Base-by-base conservation (phyloP, 2,888 invertebrate genomes). In the Parelbella ahira region DNA sequence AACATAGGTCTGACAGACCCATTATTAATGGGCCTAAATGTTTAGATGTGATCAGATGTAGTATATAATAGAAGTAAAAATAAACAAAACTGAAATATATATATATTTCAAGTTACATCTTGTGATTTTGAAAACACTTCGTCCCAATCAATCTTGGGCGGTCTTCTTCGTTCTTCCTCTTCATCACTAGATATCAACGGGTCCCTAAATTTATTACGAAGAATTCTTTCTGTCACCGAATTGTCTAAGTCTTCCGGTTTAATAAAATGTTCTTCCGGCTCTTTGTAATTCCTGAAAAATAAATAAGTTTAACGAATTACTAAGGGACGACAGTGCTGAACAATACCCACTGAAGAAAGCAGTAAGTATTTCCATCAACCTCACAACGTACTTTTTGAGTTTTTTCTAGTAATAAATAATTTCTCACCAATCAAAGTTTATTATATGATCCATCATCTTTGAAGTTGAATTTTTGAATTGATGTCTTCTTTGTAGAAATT, bases 151-250 rank as follows among this genome's bases (percentile, higher is more conserved):
- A 82, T 68, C n/a, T 38, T 48, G 5, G 44, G 46, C 4, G 56
- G 49, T 0, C 41, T 45, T 1, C 61, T 34, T 3, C 19, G 9
- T 1, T 43, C 73, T 34, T 70, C 69, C 0, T 78, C 80, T 0
- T 73, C 70, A 1, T 78, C 78, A 37, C 75, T 77, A 2, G 73
- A 71, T 1, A 68, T 41, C 5, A 74, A 29, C 0, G 86, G 84
- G 33, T 83, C 69, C 21, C 41, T 48, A 45, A 78, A 84, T 32
- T 60, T 68, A 37, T 81, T 78, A 1, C 62, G 51, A 0, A 86
- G 52, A 4, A 86, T 76, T 21, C 57, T 73, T 38, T 80, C 75
- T 0, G 69, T 78, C 0, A 65, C 73, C 47, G 72, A 72, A 23
- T 74, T 69, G 23, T 75, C 68, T 1, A 86, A 29, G 11, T 73